phyloP scores from a whole-genome alignment of 1,140 invertebrate genomes.

The Saccostrea glomerata region DNA sequence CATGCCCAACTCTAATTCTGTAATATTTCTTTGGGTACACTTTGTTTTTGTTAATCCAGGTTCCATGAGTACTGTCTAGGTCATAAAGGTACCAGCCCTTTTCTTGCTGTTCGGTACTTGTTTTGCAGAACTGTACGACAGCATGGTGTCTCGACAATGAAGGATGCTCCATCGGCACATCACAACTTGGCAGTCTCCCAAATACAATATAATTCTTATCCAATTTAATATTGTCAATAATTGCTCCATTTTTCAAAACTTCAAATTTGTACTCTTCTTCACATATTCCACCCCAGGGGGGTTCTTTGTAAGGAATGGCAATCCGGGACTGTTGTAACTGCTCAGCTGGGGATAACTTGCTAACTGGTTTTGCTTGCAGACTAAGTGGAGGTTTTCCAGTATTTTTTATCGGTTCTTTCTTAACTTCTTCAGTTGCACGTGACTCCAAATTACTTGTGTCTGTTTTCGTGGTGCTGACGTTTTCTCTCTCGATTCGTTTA shows the following conservation, averaged over 20 bases:
- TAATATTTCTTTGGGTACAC: conserved; percentile 89
- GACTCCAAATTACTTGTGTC: not conserved
- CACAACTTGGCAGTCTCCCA: conserved; percentile 90
- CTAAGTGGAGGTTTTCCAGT: not conserved
- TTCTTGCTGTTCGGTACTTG: conserved; percentile 78
- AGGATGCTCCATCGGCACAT: conserved; percentile 93
- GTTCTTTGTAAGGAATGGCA: conserved; percentile 76
- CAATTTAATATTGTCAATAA: conserved; percentile 85
- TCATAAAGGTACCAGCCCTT: conserved; percentile 95
- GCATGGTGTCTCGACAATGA: conserved; percentile 91
- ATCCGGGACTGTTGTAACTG: conserved; percentile 63
- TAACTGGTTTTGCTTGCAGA: not conserved
- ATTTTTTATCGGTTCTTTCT: not conserved
- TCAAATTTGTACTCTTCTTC: conserved; percentile 75
- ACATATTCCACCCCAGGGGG: conserved; percentile 73
- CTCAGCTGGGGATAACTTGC: conserved; percentile 68
- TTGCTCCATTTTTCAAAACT: conserved; percentile 84
- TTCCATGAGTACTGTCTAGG: conserved; percentile 96
- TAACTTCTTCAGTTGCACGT: not conserved
- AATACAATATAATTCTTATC: conserved; percentile 88
- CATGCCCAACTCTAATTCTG: conserved; percentile 90
- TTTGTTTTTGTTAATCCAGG: conserved; percentile 92
- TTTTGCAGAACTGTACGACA: conserved; percentile 88
- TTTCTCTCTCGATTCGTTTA: not conserved
- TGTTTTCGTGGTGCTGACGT: not conserved